Conservation (phyloP, 2,113 vertebrate genomes). For the Passer montanus region DNA sequence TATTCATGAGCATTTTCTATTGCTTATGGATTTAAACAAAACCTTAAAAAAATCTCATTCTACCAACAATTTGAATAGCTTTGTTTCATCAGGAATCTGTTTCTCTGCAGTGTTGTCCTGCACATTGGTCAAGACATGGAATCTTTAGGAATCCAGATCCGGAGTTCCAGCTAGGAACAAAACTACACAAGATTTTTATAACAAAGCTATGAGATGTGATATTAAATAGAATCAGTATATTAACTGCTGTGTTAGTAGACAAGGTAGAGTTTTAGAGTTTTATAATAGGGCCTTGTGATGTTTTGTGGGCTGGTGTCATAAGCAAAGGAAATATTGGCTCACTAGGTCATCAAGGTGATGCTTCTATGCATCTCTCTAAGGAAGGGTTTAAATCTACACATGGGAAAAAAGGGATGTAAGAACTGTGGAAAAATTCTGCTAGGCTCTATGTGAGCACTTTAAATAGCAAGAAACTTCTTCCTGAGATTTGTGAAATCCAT, state of each 20-base stretch:
- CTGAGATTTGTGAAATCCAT: background rate
- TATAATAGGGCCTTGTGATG: background rate
- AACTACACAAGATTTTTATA: background rate
- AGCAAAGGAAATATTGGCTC: background rate
- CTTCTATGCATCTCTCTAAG: background rate
- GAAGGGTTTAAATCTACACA: background rate
- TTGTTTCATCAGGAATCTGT: background rate
- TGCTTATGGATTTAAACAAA: background rate
- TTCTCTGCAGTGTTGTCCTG: background rate
- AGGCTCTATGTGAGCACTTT: background rate
- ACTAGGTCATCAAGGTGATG: background rate
- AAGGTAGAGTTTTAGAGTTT: background rate
- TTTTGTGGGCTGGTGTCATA: background rate
- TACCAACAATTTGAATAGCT: background rate
- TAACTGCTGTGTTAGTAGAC: background rate
- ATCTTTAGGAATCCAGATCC: background rate
- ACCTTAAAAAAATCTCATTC: background rate
- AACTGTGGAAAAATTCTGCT: background rate
- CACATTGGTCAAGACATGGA: accelerated
- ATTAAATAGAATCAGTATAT: too few species aligned
- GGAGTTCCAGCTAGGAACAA: background rate
- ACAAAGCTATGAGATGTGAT: background rate
- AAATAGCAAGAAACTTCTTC: background rate
- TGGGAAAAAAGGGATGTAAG: background rate
- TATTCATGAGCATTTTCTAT: background rate